Evolutionary conservation across 2,888 invertebrate genomes (phyloP).

Genomic region (Tachina fera): DNA sequence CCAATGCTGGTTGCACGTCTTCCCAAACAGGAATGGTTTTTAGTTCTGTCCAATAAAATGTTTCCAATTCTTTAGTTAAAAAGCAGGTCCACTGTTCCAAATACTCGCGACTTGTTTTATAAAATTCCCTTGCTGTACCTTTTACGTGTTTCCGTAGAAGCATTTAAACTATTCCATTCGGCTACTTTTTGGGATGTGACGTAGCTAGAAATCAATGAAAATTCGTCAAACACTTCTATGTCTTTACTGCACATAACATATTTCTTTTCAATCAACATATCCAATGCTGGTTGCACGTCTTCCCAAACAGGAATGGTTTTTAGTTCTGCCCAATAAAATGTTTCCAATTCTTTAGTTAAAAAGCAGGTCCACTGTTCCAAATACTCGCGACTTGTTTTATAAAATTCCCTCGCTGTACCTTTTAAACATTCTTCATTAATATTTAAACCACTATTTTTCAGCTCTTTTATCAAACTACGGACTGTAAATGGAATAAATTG

Average conservation of each 20-base stretch:
- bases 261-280: constrained; percentile 12
- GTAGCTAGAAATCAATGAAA: constrained; percentile 6
- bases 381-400: constrained; percentile 10
- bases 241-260: constrained; percentile 13
- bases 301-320: background rate
- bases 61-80: constrained; percentile 4
- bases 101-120: constrained; percentile 9
- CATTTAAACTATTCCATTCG: no score
- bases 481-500: no score
- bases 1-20: background rate
- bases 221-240: constrained; percentile 19
- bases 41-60: constrained; percentile 4
- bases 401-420: background rate
- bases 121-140: constrained; percentile 4
- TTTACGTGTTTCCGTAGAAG: background rate
- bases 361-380: constrained; percentile 12
- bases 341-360: constrained; percentile 4
- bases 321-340: constrained; percentile 6
- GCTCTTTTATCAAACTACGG: background rate
- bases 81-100: constrained; percentile 12
- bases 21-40: background rate
- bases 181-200: background rate
- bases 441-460: background rate
- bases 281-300: background rate
- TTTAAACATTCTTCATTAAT: background rate